Percentiles rank a stretch among this genome's conserved stretches.
These are phyloP conservation scores for Heteropelma amictum DNA, from an alignment of 2,888 invertebrate species.

Conservation along the genomic window DNA sequence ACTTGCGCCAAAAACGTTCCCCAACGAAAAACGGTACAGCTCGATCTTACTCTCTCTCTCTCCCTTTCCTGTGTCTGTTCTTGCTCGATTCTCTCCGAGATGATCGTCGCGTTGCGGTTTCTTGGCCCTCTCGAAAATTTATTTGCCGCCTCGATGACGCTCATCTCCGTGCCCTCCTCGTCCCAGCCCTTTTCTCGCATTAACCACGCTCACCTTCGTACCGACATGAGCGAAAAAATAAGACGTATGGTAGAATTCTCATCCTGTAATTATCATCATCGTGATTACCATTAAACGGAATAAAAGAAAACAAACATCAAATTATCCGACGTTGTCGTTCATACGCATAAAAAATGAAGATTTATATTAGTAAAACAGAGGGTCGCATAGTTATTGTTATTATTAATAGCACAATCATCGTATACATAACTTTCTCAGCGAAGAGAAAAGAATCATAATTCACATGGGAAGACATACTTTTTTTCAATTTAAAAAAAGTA, in stretches of 20 bases:
- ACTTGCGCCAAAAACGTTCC: conserved; percentile 19
- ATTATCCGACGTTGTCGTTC: neutral
- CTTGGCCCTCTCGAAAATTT: conserved; percentile 55
- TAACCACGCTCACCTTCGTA: conserved; percentile 21
- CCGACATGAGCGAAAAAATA: conserved; percentile 6
- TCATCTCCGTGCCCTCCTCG: conserved; percentile 21
- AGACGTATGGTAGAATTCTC: conserved; percentile 1
- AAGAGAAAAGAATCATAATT: no score
- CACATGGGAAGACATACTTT: no score
- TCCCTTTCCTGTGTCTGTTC: neutral
- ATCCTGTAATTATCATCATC: conserved; percentile 19
- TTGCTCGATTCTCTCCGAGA: conserved; percentile 18
- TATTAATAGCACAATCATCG: no score
- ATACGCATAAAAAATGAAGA: neutral
- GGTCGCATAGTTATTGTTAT: no score
- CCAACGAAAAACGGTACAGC: conserved; percentile 27
- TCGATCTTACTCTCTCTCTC: conserved; percentile 7
- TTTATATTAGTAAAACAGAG: no score
- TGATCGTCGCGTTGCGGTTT: conserved; percentile 61
- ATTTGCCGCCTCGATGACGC: conserved; percentile 58
- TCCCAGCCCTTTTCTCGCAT: conserved; percentile 31
- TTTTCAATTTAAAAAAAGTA: no score
- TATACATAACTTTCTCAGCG: no score
- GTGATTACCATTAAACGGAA: conserved; percentile 1
- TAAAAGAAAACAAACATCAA: neutral